Base-by-base conservation (phyloP, 2,797 vertebrate species). In the Malurus leucopterus region DNA sequence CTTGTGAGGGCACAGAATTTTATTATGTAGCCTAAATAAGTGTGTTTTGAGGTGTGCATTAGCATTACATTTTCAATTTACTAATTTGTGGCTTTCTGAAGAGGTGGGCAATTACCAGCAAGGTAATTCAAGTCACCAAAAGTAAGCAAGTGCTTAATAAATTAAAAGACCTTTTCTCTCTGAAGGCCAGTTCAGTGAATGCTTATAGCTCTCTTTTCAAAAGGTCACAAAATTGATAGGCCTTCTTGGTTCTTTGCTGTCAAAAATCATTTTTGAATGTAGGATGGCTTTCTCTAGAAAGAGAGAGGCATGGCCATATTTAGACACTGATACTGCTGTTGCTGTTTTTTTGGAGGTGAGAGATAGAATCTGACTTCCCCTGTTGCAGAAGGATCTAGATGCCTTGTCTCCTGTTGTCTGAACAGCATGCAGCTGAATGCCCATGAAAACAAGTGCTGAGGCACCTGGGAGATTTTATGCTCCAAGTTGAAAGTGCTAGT, bases 81-180 rank as follows among this genome's bases (percentile, higher is more conserved):
- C 14, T 74, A 8, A 68, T 81, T 59, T 64, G n/a, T 88, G 32
- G 9, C 34, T 72, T 91, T 89, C 43, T 85, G 47, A 67, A 78
- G 26, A 59, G 16, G 14, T 61, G 30, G 7, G 14, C 3, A 5
- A 47, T 16, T 71, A 34, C 13, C 29, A 46, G 13, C 26, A 53
- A 68, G 11, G n/a, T 68, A 57, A 41, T 64, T 84, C 20, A 81
- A 64, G 18, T 77, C 46, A 57, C 13, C 15, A 57, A 7, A 68
- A 44, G 49, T 71, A 74, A 84, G 46, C 34, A 81, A 41, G 47
- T 8, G 3, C 14, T 64, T 81, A 29, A 20, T 57, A n/a, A 78
- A 21, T 30, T 8, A 38, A 61, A 92, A 61, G 4, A 53, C 29
- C 3, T 49, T 62, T 84, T 38, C 21, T 71, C 14, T 68, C 53